Base-by-base conservation (phyloP, 1,140 invertebrate species). In the Pseudomyrmex dendroicus region DNA sequence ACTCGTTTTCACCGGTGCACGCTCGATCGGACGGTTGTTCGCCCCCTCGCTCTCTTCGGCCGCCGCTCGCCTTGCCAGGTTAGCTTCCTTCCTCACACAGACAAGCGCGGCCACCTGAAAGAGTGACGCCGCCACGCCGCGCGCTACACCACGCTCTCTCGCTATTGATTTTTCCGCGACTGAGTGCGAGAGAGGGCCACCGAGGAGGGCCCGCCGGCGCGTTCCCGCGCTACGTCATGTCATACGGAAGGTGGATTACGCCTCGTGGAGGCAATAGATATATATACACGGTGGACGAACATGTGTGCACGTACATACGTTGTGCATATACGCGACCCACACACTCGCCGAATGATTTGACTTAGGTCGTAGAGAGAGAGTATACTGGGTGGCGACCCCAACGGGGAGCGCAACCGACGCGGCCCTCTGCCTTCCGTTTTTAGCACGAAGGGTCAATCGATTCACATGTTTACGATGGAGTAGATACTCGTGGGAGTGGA, bases 121-220 rank as follows among this genome's bases (percentile, higher is more conserved):
- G 90, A 89, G 89, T 89, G 90, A 90, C 90, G 91, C 66, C 76
- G 76, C 76, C 91, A 91, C 90, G 90, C 20, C 10, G 10, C 50
- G 50, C 89, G 88, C 89, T 91, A 90, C 84, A 91, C 93, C 91
- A 94, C 89, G 92, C 90, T 52, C 50, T 52, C 50, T 93, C 91
- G 92, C 91, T 94, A 94, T 94, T 94, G 93, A 94, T 94, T 94
- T 94, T 94, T 93, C 92, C 89, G 87, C 91, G 89, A 92, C 91
- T 80, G 25, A 35, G 52, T 80, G 84, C 91, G 86, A 90, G 86
- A 90, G 86, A 90, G 89, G 83, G 76, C 84, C 82, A 73, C 70
- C 64, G 82, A 82, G 67, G 82, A 84, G 73, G 61, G 84, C 76
- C 77, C 74, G 70, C 77, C 74, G 57, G 82, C 82, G 54, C 66